phyloP scores from a whole-genome alignment of 2,888 invertebrate species.

The Lissocephala sabroskyi region DNA sequence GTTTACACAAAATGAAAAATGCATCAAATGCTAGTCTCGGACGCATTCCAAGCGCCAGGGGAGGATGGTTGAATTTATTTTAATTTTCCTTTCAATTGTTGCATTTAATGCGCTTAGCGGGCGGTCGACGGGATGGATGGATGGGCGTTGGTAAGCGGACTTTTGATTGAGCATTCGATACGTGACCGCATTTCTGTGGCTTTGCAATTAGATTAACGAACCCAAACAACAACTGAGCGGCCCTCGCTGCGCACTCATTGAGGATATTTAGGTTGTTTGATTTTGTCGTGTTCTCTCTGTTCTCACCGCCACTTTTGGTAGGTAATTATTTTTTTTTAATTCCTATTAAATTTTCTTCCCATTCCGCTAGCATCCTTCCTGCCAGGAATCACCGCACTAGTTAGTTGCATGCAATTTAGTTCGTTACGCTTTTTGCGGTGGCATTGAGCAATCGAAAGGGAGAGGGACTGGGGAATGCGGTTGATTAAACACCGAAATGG shows the following conservation, averaged over 20 bases:
- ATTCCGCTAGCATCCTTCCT: no score
- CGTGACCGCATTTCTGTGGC: conserved; percentile 49
- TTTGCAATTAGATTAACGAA: conserved; percentile 62
- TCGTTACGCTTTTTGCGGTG: conserved; percentile 59
- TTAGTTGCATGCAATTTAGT: conserved; percentile 60
- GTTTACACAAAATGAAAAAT: conserved; percentile 42
- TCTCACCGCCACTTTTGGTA: background rate
- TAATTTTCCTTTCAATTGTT: background rate
- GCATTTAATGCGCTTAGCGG: background rate
- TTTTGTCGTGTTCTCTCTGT: conserved; percentile 16
- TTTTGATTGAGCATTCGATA: conserved; percentile 55
- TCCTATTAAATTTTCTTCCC: background rate
- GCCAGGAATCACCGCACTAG: conserved; percentile 47
- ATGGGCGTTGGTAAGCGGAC: conserved; percentile 21
- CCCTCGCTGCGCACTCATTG: background rate
- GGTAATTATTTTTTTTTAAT: conserved; percentile 45
- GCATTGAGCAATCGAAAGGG: conserved; percentile 13
- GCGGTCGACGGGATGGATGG: background rate
- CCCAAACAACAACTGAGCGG: no score
- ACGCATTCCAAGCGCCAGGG: background rate
- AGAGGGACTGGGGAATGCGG: background rate
- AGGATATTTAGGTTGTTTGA: conserved; percentile 24
- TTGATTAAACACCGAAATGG: background rate
- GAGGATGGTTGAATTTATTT: background rate
- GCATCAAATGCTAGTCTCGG: conserved; percentile 5